phyloP scores from a whole-genome alignment of 2,888 invertebrate genomes.

The Gymnoscelis rufifasciata region DNA sequence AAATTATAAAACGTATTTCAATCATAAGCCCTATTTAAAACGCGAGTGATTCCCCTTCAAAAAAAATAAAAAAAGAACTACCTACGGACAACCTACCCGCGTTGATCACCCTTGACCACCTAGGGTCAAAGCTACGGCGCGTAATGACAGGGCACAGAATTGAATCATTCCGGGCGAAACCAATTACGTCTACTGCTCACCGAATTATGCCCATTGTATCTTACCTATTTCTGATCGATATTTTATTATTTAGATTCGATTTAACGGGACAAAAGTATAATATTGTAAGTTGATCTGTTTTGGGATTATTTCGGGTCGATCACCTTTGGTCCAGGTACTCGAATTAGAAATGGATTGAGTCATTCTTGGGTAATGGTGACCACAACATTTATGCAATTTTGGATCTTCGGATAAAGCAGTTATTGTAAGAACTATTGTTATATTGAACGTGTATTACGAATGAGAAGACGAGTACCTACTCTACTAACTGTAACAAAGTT shows the following conservation, averaged over 20 bases:
- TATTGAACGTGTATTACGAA: too few relatives aligned
- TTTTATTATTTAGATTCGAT: constrained; percentile 35
- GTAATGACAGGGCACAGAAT: constrained; percentile 64
- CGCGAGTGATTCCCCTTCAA: too few relatives aligned
- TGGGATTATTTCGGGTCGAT: constrained; percentile 31
- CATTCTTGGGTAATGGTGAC: not conserved
- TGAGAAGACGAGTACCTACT: too few relatives aligned
- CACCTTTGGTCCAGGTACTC: constrained; percentile 16
- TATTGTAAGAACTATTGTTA: too few relatives aligned
- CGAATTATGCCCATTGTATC: constrained; percentile 47
- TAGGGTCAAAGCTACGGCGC: constrained; percentile 66
- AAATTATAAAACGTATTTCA: too few relatives aligned
- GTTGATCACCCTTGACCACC: not conserved
- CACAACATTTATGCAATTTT: too few relatives aligned
- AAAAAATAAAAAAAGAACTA: not conserved
- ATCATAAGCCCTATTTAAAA: too few relatives aligned
- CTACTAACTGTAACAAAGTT: too few relatives aligned
- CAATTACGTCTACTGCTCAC: constrained; percentile 39
- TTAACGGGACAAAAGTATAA: constrained; percentile 25
- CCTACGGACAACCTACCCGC: not conserved
- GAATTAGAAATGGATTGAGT: constrained; percentile 3
- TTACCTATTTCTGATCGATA: constrained; percentile 39
- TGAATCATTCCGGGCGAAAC: constrained; percentile 46
- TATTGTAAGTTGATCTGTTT: too few relatives aligned
- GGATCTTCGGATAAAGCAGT: too few relatives aligned